Percentiles rank a stretch among this genome's conserved stretches.
Conservation (phyloP, 2,797 vertebrate species). For the Gorsachius magnificus region DNA sequence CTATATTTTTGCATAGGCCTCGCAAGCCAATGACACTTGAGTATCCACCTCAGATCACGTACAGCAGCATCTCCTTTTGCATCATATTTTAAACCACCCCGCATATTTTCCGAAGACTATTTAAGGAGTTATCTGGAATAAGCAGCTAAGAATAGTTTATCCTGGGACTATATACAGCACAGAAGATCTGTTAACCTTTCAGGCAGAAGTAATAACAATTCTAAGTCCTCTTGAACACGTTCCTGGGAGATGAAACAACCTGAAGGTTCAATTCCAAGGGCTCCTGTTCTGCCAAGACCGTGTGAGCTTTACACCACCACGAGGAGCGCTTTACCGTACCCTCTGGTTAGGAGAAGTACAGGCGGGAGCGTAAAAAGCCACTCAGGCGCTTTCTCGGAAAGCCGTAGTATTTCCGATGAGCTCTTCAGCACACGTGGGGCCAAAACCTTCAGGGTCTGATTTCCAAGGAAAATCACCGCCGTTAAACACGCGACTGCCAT, state of each 20-base stretch:
- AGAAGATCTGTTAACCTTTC: slow-evolving; percentile 49
- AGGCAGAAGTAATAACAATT: slow-evolving; percentile 47
- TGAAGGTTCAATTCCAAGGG: slow-evolving; percentile 10
- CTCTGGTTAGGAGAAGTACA: background rate
- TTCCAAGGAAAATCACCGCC: slow-evolving; percentile 2
- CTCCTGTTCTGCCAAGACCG: background rate
- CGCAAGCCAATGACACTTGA: background rate
- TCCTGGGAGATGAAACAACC: slow-evolving; percentile 57
- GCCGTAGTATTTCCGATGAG: background rate
- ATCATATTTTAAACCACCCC: background rate
- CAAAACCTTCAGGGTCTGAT: background rate
- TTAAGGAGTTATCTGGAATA: slow-evolving; percentile 63
- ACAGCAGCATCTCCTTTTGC: background rate
- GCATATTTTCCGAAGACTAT: slow-evolving; percentile 36
- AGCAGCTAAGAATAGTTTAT: slow-evolving; percentile 53
- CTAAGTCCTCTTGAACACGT: slow-evolving; percentile 31
- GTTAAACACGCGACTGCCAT: background rate
- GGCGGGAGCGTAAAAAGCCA: background rate
- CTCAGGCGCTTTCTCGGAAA: background rate
- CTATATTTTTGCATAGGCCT: background rate
- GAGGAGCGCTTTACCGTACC: background rate
- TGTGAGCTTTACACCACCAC: background rate
- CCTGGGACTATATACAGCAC: slow-evolving; percentile 4
- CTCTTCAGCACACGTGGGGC: background rate
- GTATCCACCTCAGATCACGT: background rate